These are phyloP conservation scores for Masnerella sp. DNA, from an alignment of 2,888 invertebrate genomes.

Conservation along the genomic window DNA sequence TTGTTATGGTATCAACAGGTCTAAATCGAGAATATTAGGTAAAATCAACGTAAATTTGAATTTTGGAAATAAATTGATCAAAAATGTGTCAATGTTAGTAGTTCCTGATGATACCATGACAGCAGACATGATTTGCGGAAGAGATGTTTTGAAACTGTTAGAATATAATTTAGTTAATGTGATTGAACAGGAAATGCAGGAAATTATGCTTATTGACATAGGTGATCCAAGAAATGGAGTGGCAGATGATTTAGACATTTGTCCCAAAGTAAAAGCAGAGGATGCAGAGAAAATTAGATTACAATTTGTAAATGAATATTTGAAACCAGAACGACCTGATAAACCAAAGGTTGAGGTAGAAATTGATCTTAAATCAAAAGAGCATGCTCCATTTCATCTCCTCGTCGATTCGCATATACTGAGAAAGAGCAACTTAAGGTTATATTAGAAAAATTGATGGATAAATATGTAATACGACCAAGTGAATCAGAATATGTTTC, in stretches of 20 bases:
- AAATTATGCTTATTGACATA: neutral
- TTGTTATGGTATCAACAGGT: neutral
- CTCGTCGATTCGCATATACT: neutral
- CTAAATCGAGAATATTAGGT: neutral
- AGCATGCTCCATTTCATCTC: neutral
- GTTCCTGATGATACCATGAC: neutral
- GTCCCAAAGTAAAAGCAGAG: neutral
- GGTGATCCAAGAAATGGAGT: neutral
- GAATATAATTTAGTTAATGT: neutral
- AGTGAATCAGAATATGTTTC: slow-evolving; percentile 33
- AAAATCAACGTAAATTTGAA: neutral
- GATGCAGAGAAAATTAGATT: neutral
- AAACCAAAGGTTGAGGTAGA: neutral
- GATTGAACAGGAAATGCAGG: neutral
- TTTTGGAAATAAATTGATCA: neutral
- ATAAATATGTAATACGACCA: slow-evolving; percentile 6
- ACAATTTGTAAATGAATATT: neutral
- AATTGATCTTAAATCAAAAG: neutral
- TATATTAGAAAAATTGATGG: slow-evolving; percentile 11
- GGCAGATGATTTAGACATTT: neutral
- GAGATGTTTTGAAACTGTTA: neutral
- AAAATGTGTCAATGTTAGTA: neutral
- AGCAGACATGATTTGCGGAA: neutral
- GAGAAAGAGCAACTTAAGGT: neutral
- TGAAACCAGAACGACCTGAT: neutral